Evolutionary conservation across 2,888 invertebrate genomes (phyloP), one percentile per base, ranked within the genome.

Genomic region (Pammene aurita): DNA sequence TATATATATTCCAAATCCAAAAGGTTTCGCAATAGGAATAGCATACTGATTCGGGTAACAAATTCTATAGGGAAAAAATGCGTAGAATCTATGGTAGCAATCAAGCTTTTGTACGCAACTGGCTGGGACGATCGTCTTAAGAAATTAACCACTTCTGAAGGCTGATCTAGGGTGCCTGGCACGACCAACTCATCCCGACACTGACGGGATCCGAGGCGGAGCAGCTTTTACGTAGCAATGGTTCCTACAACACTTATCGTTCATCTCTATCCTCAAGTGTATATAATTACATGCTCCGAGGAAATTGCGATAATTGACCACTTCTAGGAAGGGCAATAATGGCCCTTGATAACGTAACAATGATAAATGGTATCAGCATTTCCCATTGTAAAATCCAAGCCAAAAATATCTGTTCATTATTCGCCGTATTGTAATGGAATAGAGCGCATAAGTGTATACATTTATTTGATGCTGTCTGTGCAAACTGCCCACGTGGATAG

Each of bases 281-380:
- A 77, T 76, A 77, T 84, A 84, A 88, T 86, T 81, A 82, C 80
- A 76, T 76, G 78, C 79, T 76, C 88, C 88, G 84, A 80, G 84
- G 89, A 90, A 90, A 77, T 81, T 67, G 73, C 80, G 81, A 86
- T 89, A 88, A 90, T 90, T 88, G 84, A 77, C 72, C 78, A 79
- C 76, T 81, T 80, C 72, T 75, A 80, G 89, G 89, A 90, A 79
- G 76, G 74, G 84, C 83, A 44, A 84, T 80, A 84, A 80, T 82
- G 77, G 77, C 75, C 75, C 75, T 76, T 84, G 90, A 90, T 91
- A 91, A 85, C 80, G 79, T 76, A 77, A 77, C 77, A 77, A 77
- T 83, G 87, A 90, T 89, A 88, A 83, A 84, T 68, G 76, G 76
- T 89, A 87, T 88, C 87, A 85, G 80, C 74, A 75, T 73, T 77